Conservation (phyloP, 2,888 invertebrate genomes). For the Stramonita haemastoma region DNA sequence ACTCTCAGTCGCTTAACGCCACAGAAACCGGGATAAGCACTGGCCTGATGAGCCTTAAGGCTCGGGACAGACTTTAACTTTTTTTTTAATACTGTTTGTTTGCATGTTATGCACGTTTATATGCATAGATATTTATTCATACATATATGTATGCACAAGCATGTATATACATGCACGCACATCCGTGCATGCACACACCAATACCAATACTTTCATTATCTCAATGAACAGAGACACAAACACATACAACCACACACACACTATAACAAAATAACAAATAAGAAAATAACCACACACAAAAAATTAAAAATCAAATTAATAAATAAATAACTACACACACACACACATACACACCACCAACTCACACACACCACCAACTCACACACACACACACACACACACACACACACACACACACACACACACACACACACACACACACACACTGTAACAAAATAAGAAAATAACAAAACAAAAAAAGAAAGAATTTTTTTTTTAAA, state of each 20-base stretch:
- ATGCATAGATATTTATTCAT: not conserved
- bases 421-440: constrained; percentile 6
- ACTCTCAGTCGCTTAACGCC: too few species aligned
- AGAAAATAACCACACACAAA: not conserved
- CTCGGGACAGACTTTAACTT: too few species aligned
- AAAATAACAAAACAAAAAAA: too few species aligned
- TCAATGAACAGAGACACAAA: constrained; percentile 69
- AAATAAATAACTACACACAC: not conserved
- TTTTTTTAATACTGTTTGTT: too few species aligned
- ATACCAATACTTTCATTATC: not conserved
- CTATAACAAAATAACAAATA: not conserved
- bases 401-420: constrained; percentile 69
- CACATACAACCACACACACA: not conserved
- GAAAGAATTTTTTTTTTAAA: too few species aligned
- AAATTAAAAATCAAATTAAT: not conserved
- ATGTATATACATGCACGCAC: not conserved
- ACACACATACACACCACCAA: not conserved
- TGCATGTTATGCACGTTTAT: not conserved
- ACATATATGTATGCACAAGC: not conserved
- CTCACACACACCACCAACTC: not conserved
- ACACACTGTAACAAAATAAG: not conserved
- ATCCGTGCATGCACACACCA: not conserved
- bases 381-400: not conserved
- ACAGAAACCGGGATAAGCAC: too few species aligned
- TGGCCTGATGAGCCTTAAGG: too few species aligned